Evolutionary conservation across 2,797 vertebrate species (phyloP), one percentile per base, ranked within the genome.

Genomic region (Xerus rutilus): DNA sequence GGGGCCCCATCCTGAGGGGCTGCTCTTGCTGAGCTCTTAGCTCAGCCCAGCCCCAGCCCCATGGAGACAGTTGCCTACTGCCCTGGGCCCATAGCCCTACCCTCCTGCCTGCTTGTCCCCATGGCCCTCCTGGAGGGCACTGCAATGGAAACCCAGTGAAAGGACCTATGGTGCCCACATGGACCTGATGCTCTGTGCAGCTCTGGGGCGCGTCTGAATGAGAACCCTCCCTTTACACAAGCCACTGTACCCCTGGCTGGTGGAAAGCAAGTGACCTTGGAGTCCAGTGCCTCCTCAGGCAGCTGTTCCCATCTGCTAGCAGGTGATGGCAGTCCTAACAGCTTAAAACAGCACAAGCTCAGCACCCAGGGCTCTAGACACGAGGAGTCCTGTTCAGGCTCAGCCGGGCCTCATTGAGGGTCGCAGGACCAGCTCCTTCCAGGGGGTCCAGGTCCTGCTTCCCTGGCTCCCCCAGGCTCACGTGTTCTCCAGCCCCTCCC

Each of bases 221-320:
- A 77, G 10, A 15, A 3, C 25, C 32, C 23, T 3, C 47, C 11
- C 35, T 8, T 45, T 17, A 15, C 8, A 18, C n/a, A 43, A 47
- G 15, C 45, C 30, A 28, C 35, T 21, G n/a, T 15, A 21, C 11
- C 47, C 77, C 59, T 7, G 12, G 35, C 47, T 6, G 32, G 9
- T 23, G 17, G 23, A 7, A 17, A 30, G 54, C 2, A 0, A 28
- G 25, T 28, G 25, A 25, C n/a, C 25, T 32, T 10, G 0, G 65
- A 25, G 4, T 6, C 0, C 15, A 21, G 39, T 13, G 3, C 18
- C 18, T 59, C 8, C 67, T 39, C 54, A 30, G 47, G 17, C 30
- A 47, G 11, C 45, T 21, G 52, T 39, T 45, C 39, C 45, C 18
- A 10, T 7, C 32, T 52, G 3, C 25, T 23, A n/a, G 64, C 30